These are phyloP conservation scores for Plectropomus leopardus DNA, from an alignment of 2,113 vertebrate genomes.

Conservation along the genomic window DNA sequence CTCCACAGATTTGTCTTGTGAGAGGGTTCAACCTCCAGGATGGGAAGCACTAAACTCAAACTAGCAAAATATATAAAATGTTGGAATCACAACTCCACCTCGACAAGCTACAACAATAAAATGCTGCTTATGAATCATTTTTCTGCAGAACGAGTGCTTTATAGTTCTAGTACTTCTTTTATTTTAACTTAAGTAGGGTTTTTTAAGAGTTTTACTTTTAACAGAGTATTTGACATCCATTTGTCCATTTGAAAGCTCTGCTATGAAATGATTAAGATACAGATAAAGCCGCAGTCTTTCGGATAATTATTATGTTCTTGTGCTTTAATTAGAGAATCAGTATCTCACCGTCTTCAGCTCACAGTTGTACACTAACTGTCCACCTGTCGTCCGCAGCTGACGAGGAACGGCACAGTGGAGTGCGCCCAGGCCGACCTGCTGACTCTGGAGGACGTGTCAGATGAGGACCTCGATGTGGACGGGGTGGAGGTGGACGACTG, in stretches of 20 bases:
- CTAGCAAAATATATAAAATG: not conserved
- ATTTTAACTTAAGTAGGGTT: not conserved
- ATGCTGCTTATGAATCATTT: not conserved
- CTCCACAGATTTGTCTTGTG: not conserved
- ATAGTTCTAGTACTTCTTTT: not conserved
- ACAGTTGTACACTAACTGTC: not conserved
- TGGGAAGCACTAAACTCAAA: not conserved
- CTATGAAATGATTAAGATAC: not conserved
- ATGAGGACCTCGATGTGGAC: constrained; percentile 96
- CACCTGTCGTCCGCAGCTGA: constrained; percentile 85
- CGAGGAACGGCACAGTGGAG: constrained; percentile 94
- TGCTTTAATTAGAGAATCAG: not conserved
- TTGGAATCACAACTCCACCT: not conserved
- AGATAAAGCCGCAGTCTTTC: not conserved
- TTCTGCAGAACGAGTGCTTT: not conserved
- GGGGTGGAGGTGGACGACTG: constrained; percentile 96
- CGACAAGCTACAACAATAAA: not conserved
- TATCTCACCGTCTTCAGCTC: constrained; percentile 15
- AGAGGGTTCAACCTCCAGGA: not conserved
- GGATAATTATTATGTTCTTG: not conserved
- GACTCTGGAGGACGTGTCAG: constrained; percentile 94
- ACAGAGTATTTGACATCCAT: not conserved
- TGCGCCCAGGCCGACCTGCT: constrained; percentile 93
- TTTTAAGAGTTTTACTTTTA: too few species aligned
- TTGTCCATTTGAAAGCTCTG: not conserved